Evolutionary conservation across 2,888 invertebrate species (phyloP).

Genomic region (Nomada hirtipes): DNA sequence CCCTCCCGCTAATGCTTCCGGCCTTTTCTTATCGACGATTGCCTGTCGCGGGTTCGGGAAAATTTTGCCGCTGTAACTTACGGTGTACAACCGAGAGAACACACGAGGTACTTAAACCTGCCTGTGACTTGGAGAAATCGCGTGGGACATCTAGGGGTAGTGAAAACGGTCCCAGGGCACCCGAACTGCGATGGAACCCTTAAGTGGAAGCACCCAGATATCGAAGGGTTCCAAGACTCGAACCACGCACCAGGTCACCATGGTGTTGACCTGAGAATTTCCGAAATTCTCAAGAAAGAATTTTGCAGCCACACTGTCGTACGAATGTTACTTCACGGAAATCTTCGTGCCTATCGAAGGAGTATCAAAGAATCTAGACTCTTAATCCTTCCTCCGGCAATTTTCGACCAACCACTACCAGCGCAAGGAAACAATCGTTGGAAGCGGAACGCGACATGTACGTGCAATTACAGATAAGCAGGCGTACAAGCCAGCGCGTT

Average conservation of each 20-base stretch:
- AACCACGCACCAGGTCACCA: too few relatives aligned
- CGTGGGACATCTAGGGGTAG: too few relatives aligned
- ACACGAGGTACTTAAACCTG: not conserved
- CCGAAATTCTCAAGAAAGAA: too few relatives aligned
- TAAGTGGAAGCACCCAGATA: too few relatives aligned
- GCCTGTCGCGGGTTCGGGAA: slow-evolving; percentile 27
- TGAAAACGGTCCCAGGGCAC: too few relatives aligned
- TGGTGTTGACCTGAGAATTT: too few relatives aligned
- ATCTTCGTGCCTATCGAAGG: too few relatives aligned
- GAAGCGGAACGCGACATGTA: slow-evolving; percentile 5
- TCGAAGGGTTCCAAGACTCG: too few relatives aligned
- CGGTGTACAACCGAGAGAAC: not conserved
- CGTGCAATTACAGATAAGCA: slow-evolving; percentile 47
- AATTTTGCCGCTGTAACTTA: slow-evolving; percentile 30
- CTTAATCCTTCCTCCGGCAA: not conserved
- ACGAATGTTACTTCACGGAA: too few relatives aligned
- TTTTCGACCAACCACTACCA: not conserved
- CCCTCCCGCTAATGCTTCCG: slow-evolving; percentile 54
- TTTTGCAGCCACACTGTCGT: too few relatives aligned
- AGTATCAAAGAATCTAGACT: too few relatives aligned
- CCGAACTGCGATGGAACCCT: too few relatives aligned
- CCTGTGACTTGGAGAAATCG: not conserved
- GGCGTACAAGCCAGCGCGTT: slow-evolving; percentile 1
- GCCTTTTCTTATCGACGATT: slow-evolving; percentile 62
- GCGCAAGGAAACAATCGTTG: slow-evolving; percentile 3